Evolutionary conservation across 1,140 invertebrate species (phyloP), one percentile per base, ranked within the genome.

Genomic region (Leptopilina boulardi): DNA sequence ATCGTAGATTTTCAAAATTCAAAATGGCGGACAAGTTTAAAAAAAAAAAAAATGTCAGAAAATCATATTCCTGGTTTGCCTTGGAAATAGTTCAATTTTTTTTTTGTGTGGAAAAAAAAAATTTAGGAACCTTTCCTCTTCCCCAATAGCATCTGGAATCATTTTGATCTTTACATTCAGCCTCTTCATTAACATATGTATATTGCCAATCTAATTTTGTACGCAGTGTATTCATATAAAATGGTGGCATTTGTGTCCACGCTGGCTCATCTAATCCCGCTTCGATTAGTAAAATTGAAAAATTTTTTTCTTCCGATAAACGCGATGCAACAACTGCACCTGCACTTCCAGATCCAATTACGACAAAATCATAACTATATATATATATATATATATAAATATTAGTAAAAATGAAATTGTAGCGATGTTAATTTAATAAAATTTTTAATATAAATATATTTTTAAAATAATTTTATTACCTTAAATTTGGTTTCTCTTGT

Each of bases 141-240:
- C 34, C 87, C 89, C 89, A 91, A 15, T 23, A 42, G 19, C 91
- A 90, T 0, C 56, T 59, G 2, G 87, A 3, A 26, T 59, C 88
- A 13, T 84, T 81, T 19, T 87, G 86, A 91, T 94, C 94, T 77
- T 96, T 92, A 86, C 97, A 98, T 0, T 95, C 94, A 11, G 94
- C 93, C 38, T 94, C 93, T 86, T 98, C 96, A 0, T 97, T 96
- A 82, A 95, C 95, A 0, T 96, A 97, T 85, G 95, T 95, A 86
- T 97, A 98, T 73, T 96, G 93, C 98, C 97, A 99, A 87, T 98
- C 97, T 30, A 93, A 94, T 2, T 93, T 95, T 76, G 94, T 90
- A 81, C 94, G 95, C 82, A 74, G 19, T 66, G 34, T 75, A 30
- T 71, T 71, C 11, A 34, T 70, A 76, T 71, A 75, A 80, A 71